Evolutionary conservation across 2,888 invertebrate species (phyloP), one percentile per base, ranked within the genome.

Genomic region (Electrophaes corylata): DNA sequence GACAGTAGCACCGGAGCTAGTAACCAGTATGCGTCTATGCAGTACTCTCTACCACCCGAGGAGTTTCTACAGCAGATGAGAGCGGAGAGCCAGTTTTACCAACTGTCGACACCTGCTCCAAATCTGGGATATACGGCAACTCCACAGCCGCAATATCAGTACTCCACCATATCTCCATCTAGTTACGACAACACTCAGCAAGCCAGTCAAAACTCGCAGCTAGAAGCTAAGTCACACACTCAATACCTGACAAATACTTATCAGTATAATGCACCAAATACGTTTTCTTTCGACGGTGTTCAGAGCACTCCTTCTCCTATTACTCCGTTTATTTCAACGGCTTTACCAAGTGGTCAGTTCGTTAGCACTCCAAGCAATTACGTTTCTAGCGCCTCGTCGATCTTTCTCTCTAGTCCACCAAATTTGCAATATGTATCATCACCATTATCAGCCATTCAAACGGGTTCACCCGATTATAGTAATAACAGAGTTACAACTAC

Each of bases 31-130:
- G 80, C 87, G 60, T 81, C 88, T 37, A 73, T 90, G 74, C 90
- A 91, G 76, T 92, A 91, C 71, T 90, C 90, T 26, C 75, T 92
- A 60, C 92, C 92, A 59, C 91, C 92, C 8, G 91, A 92, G 56
- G 88, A 90, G 37, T 92, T 91, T 59, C 73, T 92, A 33, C 89
- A 90, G 52, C 86, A 91, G 62, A 79, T 91, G 74, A 84, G 85
- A 62, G 83, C 83, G 59, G 88, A 88, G 62, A 88, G 78, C 66
- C 87, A 86, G 66, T 90, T 81, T 65, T 82, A 84, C 43, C 86
- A 84, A 66, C 79, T 83, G 45, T 84, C 89, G 12, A 90, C 91
- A 6, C 87, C 82, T 66, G 65, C 84, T 33, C 81, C 90, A 5
- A 82, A 71, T 52, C 64, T 83, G 57, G 80, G 84, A 20, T 91